phyloP scores from a whole-genome alignment of 2,888 invertebrate genomes.

The Aproaerema taeniolella region DNA sequence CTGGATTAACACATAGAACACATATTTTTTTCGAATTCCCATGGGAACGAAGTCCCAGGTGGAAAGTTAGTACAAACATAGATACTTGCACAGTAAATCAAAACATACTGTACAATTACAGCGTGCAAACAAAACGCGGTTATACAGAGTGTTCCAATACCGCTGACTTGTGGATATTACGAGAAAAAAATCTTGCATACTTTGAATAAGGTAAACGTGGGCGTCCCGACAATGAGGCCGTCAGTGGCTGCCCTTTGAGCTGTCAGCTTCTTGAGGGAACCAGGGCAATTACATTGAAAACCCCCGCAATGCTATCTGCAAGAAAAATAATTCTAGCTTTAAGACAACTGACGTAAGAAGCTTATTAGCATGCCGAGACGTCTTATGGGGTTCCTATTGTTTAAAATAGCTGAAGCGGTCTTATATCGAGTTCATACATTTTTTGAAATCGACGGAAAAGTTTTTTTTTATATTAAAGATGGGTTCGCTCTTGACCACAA shows the following conservation, averaged over 20 bases:
- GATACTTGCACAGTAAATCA: too few relatives aligned
- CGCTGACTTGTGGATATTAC: too few relatives aligned
- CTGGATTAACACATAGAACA: too few relatives aligned
- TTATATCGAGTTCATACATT: too few relatives aligned
- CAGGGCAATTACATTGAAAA: conserved; percentile 76
- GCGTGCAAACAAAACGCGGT: conserved; percentile 31
- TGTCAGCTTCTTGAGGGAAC: conserved; percentile 72
- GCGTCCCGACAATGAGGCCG: conserved; percentile 73
- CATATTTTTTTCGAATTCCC: too few relatives aligned
- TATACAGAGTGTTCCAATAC: conserved; percentile 18
- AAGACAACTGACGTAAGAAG: conserved; percentile 59
- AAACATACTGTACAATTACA: too few relatives aligned
- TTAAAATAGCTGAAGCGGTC: too few relatives aligned
- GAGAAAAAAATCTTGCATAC: conserved; percentile 57
- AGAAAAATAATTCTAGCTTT: conserved; percentile 65
- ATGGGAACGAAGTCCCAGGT: too few relatives aligned
- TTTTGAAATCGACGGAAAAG: too few relatives aligned
- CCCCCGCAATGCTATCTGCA: conserved; percentile 66
- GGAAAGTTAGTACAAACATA: too few relatives aligned
- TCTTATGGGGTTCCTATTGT: conserved; percentile 28
- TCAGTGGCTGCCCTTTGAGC: conserved; percentile 71
- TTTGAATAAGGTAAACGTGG: conserved; percentile 73
- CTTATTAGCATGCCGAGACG: conserved; percentile 66
- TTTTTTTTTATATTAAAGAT: too few relatives aligned
- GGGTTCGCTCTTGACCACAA: too few relatives aligned